Evolutionary conservation across 2,888 invertebrate genomes (phyloP), one percentile per base, ranked within the genome.

Genomic region (Liodrosophila aerea): DNA sequence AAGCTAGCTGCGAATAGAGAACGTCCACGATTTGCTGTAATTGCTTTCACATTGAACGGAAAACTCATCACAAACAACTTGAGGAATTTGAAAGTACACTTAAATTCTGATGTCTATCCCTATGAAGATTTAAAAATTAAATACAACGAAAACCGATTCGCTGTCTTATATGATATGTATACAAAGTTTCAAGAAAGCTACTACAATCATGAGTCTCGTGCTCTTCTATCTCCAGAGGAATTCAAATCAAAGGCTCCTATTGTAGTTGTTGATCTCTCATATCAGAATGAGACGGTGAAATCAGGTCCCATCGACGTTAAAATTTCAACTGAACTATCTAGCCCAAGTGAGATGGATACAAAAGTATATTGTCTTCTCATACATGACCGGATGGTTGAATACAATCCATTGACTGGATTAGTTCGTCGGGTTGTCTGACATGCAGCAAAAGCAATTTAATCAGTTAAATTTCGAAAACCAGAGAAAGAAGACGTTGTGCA

Each of bases 1-100:
- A 36, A 36, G 8, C 34, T 36, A 36, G 34, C 34, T 13, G 34
- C 34, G 12, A 36, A 36, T 7, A n/a, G 34, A 13, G 34, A 36
- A 36, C 34, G 34, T 7, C 34, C 13, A 5, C 34, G 34, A 7
- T 36, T 36, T 13, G 13, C 34, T 7, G 7, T 36, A 12, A 36
- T 36, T 13, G 34, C 13, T 4, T 36, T 36, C 22, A 13, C 1
- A 13, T 7, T 13, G 11, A 8, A 13, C 1, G 13, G 13, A 5
- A n/a, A 15, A 13, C 8, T 36, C 7, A 36, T 13, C 8, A 2
- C 34, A 13, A 36, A 36, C 15, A 13, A 36, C 7, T 36, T 36
- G 7, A 13, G 11, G 7, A 36, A 36, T 8, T 5, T 36, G 8
- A 36, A 36, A 36, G 34, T 36, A 7, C 11, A 36, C 7, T 8